These are phyloP conservation scores for Stenichneumon culpator DNA, from an alignment of 2,888 invertebrate species.

Conservation along the genomic window DNA sequence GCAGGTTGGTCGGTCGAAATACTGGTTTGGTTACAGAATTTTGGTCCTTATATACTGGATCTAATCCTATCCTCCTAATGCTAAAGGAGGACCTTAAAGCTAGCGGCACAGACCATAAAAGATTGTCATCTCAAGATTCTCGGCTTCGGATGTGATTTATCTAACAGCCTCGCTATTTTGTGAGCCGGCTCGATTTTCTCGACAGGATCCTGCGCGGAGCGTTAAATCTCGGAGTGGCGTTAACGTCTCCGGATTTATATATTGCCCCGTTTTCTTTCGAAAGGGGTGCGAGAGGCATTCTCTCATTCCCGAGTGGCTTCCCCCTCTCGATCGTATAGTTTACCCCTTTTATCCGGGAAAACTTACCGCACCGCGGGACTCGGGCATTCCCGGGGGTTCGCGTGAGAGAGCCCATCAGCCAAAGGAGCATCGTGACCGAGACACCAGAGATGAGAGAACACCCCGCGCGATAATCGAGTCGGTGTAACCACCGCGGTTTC, in stretches of 20 bases:
- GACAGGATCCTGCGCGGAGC: neutral
- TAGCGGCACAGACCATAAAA: neutral
- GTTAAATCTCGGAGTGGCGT: constrained; percentile 9
- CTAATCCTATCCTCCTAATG: too few species aligned
- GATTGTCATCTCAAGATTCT: constrained; percentile 10
- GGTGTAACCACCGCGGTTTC: neutral
- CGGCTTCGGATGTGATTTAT: constrained; percentile 2
- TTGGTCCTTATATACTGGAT: too few species aligned
- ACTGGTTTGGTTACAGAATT: too few species aligned
- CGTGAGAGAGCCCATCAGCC: neutral
- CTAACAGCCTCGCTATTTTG: neutral
- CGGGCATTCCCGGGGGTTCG: neutral
- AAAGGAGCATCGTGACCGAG: constrained; percentile 7
- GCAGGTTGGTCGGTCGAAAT: too few species aligned
- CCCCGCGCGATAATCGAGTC: constrained; percentile 1
- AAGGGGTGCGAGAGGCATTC: constrained; percentile 3
- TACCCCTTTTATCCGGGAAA: constrained; percentile 34
- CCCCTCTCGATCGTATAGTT: neutral
- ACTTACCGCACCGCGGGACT: constrained; percentile 23
- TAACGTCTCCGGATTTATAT: constrained; percentile 28
- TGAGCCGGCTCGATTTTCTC: constrained; percentile 1
- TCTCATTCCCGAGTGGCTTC: neutral
- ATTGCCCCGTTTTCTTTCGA: constrained; percentile 4
- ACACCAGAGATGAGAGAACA: constrained; percentile 19
- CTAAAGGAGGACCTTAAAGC: too few species aligned